Percentiles rank a stretch among this genome's conserved stretches.
Evolutionary conservation across 2,113 vertebrate genomes (phyloP).

Genomic region (Scopus umbretta): DNA sequence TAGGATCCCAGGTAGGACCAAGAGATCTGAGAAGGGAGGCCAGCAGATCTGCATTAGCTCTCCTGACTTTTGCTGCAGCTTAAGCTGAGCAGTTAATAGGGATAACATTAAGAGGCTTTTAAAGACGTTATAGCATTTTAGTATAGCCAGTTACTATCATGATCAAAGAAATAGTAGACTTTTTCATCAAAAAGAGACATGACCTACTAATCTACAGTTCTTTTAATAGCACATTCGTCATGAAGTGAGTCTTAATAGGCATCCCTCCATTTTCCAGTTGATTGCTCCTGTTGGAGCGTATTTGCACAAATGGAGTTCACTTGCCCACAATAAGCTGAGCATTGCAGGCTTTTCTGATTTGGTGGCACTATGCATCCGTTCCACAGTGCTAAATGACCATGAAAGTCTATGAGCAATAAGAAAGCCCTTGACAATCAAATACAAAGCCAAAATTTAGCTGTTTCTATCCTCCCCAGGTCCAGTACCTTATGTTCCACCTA

Average conservation of each 20-base stretch:
- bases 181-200: neutral
- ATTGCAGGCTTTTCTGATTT: neutral
- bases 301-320: constrained; percentile 10
- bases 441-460: neutral
- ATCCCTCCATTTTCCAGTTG: constrained; percentile 18
- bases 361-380: neutral
- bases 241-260: constrained; percentile 32
- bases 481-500: neutral
- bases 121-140: neutral
- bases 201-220: constrained; percentile 24
- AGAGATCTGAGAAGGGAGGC: neutral
- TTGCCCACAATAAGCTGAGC: neutral
- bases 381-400: neutral
- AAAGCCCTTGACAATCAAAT: neutral
- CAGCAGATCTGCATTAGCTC: neutral
- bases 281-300: neutral
- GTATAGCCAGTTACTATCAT: neutral
- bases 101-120: neutral
- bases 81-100: neutral
- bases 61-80: neutral
- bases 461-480: neutral
- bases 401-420: neutral
- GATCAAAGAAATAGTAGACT: constrained; percentile 29
- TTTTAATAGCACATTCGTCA: constrained; percentile 3
- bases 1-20: neutral